Percentiles rank a stretch among this genome's conserved stretches.
Evolutionary conservation across 2,888 invertebrate species (phyloP).

Genomic region (Caenorhabditis sp.): DNA sequence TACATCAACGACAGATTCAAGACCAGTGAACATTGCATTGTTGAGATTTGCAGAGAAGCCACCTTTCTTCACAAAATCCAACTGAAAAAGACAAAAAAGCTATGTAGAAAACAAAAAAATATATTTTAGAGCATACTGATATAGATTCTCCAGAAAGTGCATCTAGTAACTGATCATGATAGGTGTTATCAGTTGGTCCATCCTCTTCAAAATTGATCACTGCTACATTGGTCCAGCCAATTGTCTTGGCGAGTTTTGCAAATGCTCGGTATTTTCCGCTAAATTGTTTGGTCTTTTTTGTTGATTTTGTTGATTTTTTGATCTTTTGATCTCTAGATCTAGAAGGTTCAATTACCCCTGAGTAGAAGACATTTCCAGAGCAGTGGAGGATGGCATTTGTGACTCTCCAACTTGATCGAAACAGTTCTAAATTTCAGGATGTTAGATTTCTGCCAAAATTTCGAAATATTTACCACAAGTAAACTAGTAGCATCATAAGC

Average conservation of each 20-base stretch:
- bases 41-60: constrained; percentile 39
- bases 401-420: constrained; percentile 62
- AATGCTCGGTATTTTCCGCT: constrained; percentile 65
- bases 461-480: constrained; percentile 59
- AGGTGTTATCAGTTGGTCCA: constrained; percentile 36
- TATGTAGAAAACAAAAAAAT: no score
- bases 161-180: constrained; percentile 59
- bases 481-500: constrained; percentile 56
- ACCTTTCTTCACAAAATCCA: constrained; percentile 59
- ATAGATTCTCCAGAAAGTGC: constrained; percentile 46
- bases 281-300: background rate
- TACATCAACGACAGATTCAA: constrained; percentile 41
- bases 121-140: constrained; percentile 35
- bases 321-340: no score
- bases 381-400: constrained; percentile 48
- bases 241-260: constrained; percentile 48
- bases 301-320: no score
- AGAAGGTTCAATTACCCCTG: constrained; percentile 51
- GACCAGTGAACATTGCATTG: constrained; percentile 47
- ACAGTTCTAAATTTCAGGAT: constrained; percentile 46
- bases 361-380: constrained; percentile 52
- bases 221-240: constrained; percentile 65
- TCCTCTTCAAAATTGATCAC: constrained; percentile 62
- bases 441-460: no score
- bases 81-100: constrained; percentile 40